Evolutionary conservation across 2,797 vertebrate genomes (phyloP).

Genomic region (Anniella stebbinsi): DNA sequence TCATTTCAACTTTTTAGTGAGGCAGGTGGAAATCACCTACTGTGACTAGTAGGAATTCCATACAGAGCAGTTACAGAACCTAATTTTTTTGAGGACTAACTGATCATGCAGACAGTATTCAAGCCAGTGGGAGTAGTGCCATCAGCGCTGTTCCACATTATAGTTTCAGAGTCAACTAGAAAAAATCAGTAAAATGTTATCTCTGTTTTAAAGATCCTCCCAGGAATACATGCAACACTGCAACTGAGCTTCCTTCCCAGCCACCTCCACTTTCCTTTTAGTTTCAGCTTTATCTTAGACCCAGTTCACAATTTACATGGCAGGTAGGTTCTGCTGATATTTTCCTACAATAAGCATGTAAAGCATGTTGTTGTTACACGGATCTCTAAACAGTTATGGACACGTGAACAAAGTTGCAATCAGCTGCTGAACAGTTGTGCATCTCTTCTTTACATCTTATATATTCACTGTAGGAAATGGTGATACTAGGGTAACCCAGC

Average conservation of each 20-base stretch:
- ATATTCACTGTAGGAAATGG: not conserved
- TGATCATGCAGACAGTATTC: conserved; percentile 14
- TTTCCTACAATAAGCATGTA: not conserved
- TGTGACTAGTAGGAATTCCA: conserved; percentile 2
- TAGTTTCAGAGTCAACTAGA: not conserved
- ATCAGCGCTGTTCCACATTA: not conserved
- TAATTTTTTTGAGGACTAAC: conserved; percentile 7
- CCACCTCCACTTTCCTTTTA: not conserved
- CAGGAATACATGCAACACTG: not conserved
- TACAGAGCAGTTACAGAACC: not conserved
- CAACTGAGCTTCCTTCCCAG: not conserved
- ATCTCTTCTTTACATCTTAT: not conserved
- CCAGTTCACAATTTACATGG: not conserved
- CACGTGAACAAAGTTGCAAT: not conserved
- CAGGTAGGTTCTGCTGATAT: not conserved
- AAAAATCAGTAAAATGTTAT: conserved; percentile 30
- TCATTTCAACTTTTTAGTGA: conserved; percentile 2
- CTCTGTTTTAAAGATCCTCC: not conserved
- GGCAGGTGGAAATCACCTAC: not conserved
- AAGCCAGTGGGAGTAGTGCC: conserved; percentile 20
- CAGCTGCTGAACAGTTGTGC: not conserved
- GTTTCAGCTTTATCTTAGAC: not conserved
- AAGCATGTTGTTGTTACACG: not conserved
- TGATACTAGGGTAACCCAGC: not conserved
- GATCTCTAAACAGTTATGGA: not conserved